phyloP scores from a whole-genome alignment of 2,888 invertebrate species.

The Saturnia japonica region DNA sequence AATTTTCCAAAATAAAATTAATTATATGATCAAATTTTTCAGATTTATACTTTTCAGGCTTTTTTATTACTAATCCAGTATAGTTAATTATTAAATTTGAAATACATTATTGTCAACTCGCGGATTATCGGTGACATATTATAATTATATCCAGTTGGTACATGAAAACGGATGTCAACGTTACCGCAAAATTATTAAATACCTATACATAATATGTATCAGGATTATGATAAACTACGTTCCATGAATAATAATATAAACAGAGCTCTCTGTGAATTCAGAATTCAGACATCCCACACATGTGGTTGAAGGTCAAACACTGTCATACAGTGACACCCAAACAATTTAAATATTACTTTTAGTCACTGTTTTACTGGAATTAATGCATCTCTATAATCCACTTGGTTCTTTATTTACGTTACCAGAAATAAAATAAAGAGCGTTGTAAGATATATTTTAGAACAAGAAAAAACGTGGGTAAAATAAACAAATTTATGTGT shows the following conservation, averaged over 20 bases:
- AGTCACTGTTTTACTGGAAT: background rate
- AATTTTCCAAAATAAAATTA: too few relatives aligned
- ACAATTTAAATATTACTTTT: background rate
- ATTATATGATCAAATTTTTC: too few relatives aligned
- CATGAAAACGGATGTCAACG: background rate
- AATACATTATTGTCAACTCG: too few relatives aligned
- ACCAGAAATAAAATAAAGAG: too few relatives aligned
- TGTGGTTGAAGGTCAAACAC: background rate
- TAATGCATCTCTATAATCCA: background rate
- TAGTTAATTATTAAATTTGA: too few relatives aligned
- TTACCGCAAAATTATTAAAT: background rate
- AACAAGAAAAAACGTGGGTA: too few relatives aligned
- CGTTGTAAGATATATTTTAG: too few relatives aligned
- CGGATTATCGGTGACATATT: background rate
- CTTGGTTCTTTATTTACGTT: background rate
- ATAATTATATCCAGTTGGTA: background rate
- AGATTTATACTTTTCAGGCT: too few relatives aligned
- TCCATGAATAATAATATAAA: conserved; percentile 6
- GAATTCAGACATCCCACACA: conserved; percentile 8
- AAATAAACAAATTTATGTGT: too few relatives aligned
- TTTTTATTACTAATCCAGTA: too few relatives aligned
- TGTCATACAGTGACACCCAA: conserved; percentile 2
- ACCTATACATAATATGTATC: background rate
- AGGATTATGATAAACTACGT: background rate
- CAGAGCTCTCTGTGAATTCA: conserved; percentile 5